Conservation (phyloP, 2,888 invertebrate genomes). For the Heliconius cydno region DNA sequence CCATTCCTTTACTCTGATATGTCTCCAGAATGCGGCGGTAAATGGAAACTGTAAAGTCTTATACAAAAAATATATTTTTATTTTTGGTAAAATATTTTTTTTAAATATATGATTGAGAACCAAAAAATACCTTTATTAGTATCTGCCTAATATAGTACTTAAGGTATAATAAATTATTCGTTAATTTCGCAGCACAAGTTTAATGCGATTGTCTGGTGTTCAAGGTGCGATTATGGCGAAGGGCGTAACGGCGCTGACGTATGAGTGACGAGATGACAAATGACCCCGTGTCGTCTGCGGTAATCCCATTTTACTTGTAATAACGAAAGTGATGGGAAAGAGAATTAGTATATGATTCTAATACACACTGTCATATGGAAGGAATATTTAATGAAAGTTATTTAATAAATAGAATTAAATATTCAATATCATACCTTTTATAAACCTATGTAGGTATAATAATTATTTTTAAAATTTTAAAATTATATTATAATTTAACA, state of each 20-base stretch:
- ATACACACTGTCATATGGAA: neutral
- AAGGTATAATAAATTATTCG: constrained; percentile 32
- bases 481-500: neutral
- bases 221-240: constrained; percentile 64
- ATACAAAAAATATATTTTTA: neutral
- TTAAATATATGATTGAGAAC: neutral
- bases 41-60: no score
- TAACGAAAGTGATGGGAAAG: constrained; percentile 20
- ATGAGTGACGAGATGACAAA: constrained; percentile 76
- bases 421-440: neutral
- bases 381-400: neutral
- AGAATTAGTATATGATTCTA: neutral
- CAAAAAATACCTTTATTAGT: neutral
- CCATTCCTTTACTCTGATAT: no score
- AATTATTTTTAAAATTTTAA: neutral
- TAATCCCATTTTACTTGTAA: constrained; percentile 41
- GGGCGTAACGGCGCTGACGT: constrained; percentile 73
- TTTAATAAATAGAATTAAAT: neutral
- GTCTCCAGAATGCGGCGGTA: no score
- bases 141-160: constrained; percentile 13
- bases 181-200: constrained; percentile 34
- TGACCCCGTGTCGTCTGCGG: constrained; percentile 60
- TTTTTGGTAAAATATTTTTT: neutral
- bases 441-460: no score
- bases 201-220: constrained; percentile 41